Base-by-base conservation (phyloP, 1,140 invertebrate genomes). In the Drosophila kohkoa region DNA sequence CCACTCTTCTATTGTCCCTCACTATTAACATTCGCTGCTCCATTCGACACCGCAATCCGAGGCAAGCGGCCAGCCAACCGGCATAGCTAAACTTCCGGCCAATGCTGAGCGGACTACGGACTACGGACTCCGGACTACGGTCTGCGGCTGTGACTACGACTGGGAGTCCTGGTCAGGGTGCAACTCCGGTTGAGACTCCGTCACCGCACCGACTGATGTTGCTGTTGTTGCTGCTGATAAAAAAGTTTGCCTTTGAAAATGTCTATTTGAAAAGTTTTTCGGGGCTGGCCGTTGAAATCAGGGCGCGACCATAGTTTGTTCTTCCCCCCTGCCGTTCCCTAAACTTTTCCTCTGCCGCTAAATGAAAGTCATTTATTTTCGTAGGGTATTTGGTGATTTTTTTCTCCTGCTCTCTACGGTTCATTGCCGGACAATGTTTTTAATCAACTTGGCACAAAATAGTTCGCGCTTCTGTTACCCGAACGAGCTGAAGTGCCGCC, bases 171-270 rank as follows among this genome's bases (percentile, higher is more conserved):
- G 30, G 30, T 8, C 30, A 32, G 11, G 28, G 10, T 58, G 5
- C 15, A n/a, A 28, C 46, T 49, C 45, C 45, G 10, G 13, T 38
- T 55, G 15, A 7, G 7, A 32, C 60, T 49, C 8, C 30, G 10
- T 25, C 38, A 28, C 8, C 25, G 30, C 35, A 51, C 13, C 20
- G 13, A 35, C 28, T 52, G 3, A 20, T 45, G 69, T 52, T 43
- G 41, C 51, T 38, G 68, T 51, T 66, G 59, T 51, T 65, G 68
- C 46, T 65, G 68, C 69, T 66, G 74, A 76, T 76, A 76, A 76
- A 72, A 75, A 88, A 88, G 77, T 88, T 88, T 78, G 80, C 80
- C 83, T 88, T 83, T 80, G 81, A 88, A 88, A 88, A 89, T 81
- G 83, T 83, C 85, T 83, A 88, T 88, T 81, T 75, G 83, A 88